These are phyloP conservation scores for Empis stercorea DNA, from an alignment of 2,888 invertebrate species.

Conservation along the genomic window DNA sequence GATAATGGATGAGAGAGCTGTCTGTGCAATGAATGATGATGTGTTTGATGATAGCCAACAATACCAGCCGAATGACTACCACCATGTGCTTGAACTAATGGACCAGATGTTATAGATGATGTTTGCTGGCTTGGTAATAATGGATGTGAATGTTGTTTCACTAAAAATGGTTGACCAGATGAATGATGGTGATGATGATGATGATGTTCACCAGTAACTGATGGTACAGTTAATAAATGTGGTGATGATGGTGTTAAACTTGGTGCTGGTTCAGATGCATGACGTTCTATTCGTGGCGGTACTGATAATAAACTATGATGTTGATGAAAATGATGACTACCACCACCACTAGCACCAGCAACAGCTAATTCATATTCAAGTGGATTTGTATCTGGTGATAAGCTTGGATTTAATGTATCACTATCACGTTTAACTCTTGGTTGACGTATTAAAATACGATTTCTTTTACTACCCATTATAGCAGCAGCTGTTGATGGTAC, in stretches of 20 bases:
- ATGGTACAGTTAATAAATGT: constrained; percentile 45
- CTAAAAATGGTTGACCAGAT: constrained; percentile 34
- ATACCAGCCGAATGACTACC: constrained; percentile 6
- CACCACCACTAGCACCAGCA: constrained; percentile 22
- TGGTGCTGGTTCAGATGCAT: constrained; percentile 47
- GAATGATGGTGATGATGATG: neutral
- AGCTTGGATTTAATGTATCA: constrained; percentile 35
- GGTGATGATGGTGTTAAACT: constrained; percentile 39
- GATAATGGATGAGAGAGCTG: constrained; percentile 41
- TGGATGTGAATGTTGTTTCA: constrained; percentile 56
- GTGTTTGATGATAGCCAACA: constrained; percentile 11
- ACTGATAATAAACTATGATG: constrained; percentile 35
- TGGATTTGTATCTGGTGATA: constrained; percentile 28
- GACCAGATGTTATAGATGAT: constrained; percentile 2
- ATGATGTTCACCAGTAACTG: constrained; percentile 26
- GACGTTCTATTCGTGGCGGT: constrained; percentile 43
- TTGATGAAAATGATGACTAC: constrained; percentile 15
- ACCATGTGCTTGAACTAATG: neutral
- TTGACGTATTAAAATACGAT: constrained; percentile 52
- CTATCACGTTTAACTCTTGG: constrained; percentile 52
- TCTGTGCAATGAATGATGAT: constrained; percentile 34
- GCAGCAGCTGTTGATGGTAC: constrained; percentile 1
- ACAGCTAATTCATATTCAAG: constrained; percentile 21
- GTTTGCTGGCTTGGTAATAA: constrained; percentile 43
- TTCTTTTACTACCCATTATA: constrained; percentile 45